These are phyloP conservation scores for Nettapus auritus DNA, from an alignment of 2,113 vertebrate species.

Conservation along the genomic window DNA sequence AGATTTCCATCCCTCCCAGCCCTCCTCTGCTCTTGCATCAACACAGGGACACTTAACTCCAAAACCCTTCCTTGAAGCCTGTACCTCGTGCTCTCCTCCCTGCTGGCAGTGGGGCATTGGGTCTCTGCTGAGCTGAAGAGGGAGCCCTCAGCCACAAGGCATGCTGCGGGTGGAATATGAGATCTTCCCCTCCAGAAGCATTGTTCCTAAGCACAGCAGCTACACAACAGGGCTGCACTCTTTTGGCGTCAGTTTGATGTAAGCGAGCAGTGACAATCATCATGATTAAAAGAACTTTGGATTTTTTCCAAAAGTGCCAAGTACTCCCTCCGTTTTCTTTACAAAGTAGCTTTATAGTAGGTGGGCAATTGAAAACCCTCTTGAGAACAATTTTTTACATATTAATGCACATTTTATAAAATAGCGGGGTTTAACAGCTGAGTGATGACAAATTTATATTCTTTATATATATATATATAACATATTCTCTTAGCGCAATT, in stretches of 20 bases:
- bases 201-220: background rate
- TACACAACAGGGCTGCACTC: background rate
- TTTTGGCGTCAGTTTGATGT: background rate
- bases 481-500: background rate
- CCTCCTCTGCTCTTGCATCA: background rate
- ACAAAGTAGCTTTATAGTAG: background rate
- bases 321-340: background rate
- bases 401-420: background rate
- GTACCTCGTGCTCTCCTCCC: background rate
- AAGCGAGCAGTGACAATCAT: background rate
- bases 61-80: background rate
- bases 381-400: background rate
- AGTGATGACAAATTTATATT: background rate
- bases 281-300: background rate
- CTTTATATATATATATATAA: background rate
- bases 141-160: background rate
- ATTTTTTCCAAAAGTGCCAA: background rate
- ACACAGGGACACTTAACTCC: background rate
- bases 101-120: rapidly evolving
- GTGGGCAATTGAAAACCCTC: background rate
- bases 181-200: background rate
- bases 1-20: background rate
- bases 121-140: background rate
- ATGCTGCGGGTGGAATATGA: rapidly evolving
- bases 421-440: background rate